These are phyloP conservation scores for Mionectes macconnelli DNA, from an alignment of 2,113 vertebrate species.

Conservation along the genomic window DNA sequence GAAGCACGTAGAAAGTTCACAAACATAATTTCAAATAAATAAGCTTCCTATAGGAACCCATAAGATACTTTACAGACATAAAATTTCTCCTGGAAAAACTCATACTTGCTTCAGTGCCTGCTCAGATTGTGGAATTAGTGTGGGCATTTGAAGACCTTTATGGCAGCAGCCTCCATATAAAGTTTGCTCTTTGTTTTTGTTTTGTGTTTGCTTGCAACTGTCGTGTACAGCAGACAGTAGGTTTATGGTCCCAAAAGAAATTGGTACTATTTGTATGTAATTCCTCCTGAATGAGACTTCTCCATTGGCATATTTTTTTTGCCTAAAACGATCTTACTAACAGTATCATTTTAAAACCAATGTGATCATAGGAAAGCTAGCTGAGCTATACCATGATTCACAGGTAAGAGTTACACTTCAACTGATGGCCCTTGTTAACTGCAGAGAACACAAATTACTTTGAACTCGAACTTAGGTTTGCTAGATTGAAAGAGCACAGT, in stretches of 20 bases:
- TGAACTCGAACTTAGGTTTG: neutral
- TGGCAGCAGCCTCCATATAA: neutral
- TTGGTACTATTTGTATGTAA: neutral
- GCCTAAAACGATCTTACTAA: neutral
- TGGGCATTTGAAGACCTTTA: neutral
- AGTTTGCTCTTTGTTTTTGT: neutral
- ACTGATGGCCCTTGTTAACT: neutral
- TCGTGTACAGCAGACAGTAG: neutral
- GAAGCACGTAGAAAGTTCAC: neutral
- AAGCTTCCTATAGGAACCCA: neutral
- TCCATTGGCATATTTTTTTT: neutral
- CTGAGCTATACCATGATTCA: neutral
- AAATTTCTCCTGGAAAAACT: neutral
- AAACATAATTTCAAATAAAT: neutral
- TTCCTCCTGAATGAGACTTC: neutral
- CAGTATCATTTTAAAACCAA: neutral
- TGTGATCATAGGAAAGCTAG: neutral
- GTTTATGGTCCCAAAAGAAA: neutral
- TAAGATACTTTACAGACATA: neutral
- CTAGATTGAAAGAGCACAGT: neutral
- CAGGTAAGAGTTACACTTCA: neutral
- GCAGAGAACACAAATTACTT: neutral
- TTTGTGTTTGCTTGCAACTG: neutral
- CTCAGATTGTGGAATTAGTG: neutral
- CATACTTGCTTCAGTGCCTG: neutral